phyloP scores from a whole-genome alignment of 1,140 invertebrate genomes.

The Drosophila nikananu region DNA sequence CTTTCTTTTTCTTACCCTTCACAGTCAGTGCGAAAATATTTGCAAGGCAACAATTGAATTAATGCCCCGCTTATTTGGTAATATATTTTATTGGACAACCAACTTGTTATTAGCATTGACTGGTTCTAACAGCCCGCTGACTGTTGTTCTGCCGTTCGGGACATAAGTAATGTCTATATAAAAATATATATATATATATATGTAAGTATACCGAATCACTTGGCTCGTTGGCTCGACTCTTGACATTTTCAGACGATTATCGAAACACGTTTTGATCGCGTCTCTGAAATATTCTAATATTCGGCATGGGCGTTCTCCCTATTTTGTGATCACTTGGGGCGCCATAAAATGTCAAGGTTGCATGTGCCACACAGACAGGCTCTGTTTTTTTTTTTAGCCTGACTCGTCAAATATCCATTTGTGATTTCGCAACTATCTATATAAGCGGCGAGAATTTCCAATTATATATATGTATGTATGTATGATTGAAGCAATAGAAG shows the following conservation, averaged over 20 bases:
- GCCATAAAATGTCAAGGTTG: conserved; percentile 69
- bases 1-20: not conserved
- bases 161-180: conserved; percentile 47
- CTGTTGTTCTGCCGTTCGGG: conserved; percentile 44
- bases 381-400: not conserved
- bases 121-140: conserved; percentile 27
- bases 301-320: conserved; percentile 46
- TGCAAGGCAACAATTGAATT: conserved; percentile 1
- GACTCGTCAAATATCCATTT: conserved; percentile 43
- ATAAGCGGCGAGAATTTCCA: conserved; percentile 42
- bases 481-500: conserved; percentile 33
- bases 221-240: conserved; percentile 51
- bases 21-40: conserved; percentile 4
- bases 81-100: conserved; percentile 39
- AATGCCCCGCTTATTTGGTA: conserved; percentile 18
- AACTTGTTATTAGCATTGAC: conserved; percentile 50
- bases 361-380: conserved; percentile 19
- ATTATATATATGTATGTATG: conserved; percentile 8
- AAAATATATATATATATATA: conserved; percentile 49
- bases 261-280: conserved; percentile 43
- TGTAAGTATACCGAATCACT: conserved; percentile 61
- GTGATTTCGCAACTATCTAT: conserved; percentile 31
- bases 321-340: conserved; percentile 34
- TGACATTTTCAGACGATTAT: conserved; percentile 62
- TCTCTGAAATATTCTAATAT: conserved; percentile 47